Evolutionary conservation across 2,888 invertebrate genomes (phyloP), one percentile per base, ranked within the genome.

Genomic region (Diaperis boleti): DNA sequence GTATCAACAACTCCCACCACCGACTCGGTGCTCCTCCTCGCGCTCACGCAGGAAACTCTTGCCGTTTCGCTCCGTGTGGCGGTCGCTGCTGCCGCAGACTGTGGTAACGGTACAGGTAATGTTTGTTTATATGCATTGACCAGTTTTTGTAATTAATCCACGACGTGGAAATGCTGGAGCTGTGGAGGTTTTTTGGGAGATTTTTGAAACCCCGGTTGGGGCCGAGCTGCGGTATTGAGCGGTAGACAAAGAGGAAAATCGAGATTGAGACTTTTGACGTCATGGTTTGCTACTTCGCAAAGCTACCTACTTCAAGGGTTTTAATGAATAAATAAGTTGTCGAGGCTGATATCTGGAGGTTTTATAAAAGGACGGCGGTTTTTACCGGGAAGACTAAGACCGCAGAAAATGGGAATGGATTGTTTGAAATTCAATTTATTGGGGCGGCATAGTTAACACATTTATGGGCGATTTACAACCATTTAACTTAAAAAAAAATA

Each of bases 1-100:
- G 76, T 76, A 76, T 72, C 66, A 66, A 37, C 39, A 56, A 61
- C 71, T 70, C 71, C 74, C 72, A 70, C 74, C 68, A 71, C 50
- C 56, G 54, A 17, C 20, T 39, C 22, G 11, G 65, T 62, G 49
- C 61, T 72, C 71, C 69, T 64, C 66, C 55, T 71, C 61, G 11
- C 52, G 10, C 13, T 49, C 61, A 20, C 41, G 37, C 37, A 35
- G 57, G 41, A 49, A 59, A 33, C 59, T 44, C 41, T 13, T 41
- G 47, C 39, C 18, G 33, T 68, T 67, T 66, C 57, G 52, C 59
- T 69, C 56, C 31, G 13, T 47, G 56, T 65, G 47, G 35, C 56
- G 65, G 65, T 39, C 60, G 15, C 52, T 26, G 63, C 22, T 55
- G 57, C 65, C 17, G 20, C 50, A 66, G 63, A 61, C 60, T 66